Conservation (phyloP, 2,797 vertebrate species). For the Rhincodon typus region DNA sequence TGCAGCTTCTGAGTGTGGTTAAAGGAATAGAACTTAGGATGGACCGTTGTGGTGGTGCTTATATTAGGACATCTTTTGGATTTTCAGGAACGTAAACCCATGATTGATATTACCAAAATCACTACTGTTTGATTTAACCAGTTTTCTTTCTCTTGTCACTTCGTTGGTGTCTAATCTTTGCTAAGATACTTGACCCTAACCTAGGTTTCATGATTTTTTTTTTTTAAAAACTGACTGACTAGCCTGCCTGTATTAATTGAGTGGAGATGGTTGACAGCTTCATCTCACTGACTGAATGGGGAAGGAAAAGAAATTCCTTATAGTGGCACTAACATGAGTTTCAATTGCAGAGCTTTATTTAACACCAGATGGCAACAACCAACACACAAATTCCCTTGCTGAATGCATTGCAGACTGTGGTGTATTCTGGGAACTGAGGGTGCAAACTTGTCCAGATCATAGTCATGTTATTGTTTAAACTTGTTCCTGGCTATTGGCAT, state of each 20-base stretch:
- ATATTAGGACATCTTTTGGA: no score
- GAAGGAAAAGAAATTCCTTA: neutral
- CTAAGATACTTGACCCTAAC: neutral
- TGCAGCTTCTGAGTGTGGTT: no score
- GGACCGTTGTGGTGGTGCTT: neutral
- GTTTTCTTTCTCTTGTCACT: neutral
- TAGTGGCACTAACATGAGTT: neutral
- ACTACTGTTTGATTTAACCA: slow-evolving; percentile 13
- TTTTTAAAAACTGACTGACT: neutral
- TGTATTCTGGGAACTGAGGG: neutral
- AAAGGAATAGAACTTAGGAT: neutral
- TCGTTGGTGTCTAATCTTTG: neutral
- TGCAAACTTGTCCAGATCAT: neutral
- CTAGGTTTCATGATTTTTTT: neutral
- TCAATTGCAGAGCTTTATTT: slow-evolving; percentile 30
- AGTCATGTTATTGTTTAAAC: neutral
- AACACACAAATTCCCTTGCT: neutral
- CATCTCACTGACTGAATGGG: neutral
- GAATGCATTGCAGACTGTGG: slow-evolving; percentile 32
- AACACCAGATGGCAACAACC: slow-evolving; percentile 5
- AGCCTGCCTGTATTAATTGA: no score
- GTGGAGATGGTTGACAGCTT: neutral
- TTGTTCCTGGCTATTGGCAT: neutral
- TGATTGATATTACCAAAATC: neutral
- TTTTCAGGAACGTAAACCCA: neutral